Evolutionary conservation across 2,797 vertebrate genomes (phyloP), one percentile per base, ranked within the genome.

Genomic region (Gadopsis bispinosus): DNA sequence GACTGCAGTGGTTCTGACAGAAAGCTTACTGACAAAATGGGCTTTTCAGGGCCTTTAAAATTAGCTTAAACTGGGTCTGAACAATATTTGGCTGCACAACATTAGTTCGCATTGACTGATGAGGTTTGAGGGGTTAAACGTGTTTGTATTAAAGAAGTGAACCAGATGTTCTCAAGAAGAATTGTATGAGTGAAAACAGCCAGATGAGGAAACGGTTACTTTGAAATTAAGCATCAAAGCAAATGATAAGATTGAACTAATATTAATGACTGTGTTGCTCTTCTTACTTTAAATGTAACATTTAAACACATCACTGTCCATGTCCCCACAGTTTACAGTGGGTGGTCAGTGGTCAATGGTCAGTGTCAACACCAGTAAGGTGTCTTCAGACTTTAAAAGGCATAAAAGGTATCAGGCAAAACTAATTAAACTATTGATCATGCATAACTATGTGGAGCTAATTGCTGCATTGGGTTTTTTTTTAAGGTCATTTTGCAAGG

Each of bases 351-450:
- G n/a, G n/a, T n/a, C n/a, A n/a, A n/a, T n/a, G 17, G 7, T 58
- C 16, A 33, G 7, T 45, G 29, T 43, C 33, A 10, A 29, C 1
- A 58, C 17, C 5, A n/a, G 12, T 1, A 22, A 31, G 33, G n/a
- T 17, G 61, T 39, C 47, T 16, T 31, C 13, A 26, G 5, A 13
- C 9, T 43, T 11, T 12, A 14, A 0, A 45, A 39, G 63, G 33
- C 1, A 6, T n/a, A 55, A 11, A 55, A 39, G 2, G 22, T 29
- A 43, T 19, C 43, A 33, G 31, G 33, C 3, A 14, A 71, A 70
- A 50, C 22, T 35, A 69, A 74, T 51, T n/a, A 19, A 69, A 29
- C 26, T 22, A 47, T 48, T 39, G 47, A 65, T 66, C 22, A 3
- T 50, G 41, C n/a, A 56, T 56, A 17, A 39, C n/a, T 48, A 29